phyloP scores from a whole-genome alignment of 1,140 invertebrate genomes.

The Calosoma granatense region DNA sequence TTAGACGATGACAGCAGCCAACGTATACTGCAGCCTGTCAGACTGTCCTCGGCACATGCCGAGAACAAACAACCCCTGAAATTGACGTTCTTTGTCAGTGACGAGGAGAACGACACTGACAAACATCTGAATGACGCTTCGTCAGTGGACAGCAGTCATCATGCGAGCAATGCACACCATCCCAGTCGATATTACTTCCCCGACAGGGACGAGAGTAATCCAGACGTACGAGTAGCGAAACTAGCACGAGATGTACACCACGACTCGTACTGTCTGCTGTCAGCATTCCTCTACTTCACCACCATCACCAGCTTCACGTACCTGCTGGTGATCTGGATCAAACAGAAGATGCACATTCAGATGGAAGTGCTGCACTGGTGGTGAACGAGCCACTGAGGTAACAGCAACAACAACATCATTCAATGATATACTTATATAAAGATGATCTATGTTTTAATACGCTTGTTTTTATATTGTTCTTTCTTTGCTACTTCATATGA shows the following conservation, averaged over 20 bases:
- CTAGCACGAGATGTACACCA: constrained; percentile 15
- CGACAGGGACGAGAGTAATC: constrained; percentile 12
- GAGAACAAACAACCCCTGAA: constrained; percentile 18
- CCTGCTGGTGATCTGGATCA: constrained; percentile 31
- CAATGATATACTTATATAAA: not conserved
- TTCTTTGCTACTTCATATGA: constrained; percentile 3
- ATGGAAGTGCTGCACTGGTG: constrained; percentile 33
- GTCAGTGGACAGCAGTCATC: constrained; percentile 24
- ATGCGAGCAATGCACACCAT: constrained; percentile 18
- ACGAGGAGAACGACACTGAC: constrained; percentile 20
- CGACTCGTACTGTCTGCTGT: constrained; percentile 29
- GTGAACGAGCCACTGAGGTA: constrained; percentile 19
- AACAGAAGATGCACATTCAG: constrained; percentile 30
- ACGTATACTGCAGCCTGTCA: not conserved
- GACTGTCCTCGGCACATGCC: not conserved
- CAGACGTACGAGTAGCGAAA: constrained; percentile 1
- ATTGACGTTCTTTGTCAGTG: constrained; percentile 29
- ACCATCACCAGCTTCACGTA: constrained; percentile 32
- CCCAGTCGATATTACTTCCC: constrained; percentile 1
- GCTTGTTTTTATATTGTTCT: constrained; percentile 6
- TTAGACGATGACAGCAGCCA: not conserved
- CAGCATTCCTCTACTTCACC: constrained; percentile 33
- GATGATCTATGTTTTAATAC: constrained; percentile 4
- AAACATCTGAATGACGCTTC: constrained; percentile 14
- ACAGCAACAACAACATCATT: constrained; percentile 3